Evolutionary conservation across 2,797 vertebrate species (phyloP).

Genomic region (Loriculus beryllinus): DNA sequence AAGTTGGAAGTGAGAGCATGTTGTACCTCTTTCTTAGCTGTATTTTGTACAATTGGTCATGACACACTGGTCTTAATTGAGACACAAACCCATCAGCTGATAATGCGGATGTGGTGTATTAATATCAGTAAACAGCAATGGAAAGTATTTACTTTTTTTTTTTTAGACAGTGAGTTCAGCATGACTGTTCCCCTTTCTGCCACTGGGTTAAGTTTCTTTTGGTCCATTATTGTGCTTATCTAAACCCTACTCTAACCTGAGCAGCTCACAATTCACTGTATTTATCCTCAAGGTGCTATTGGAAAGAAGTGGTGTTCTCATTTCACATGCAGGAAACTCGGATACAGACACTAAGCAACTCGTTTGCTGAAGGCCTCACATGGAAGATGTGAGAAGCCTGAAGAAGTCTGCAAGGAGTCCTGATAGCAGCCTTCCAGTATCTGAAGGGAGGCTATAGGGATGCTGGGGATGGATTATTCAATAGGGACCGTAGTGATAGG

Average conservation of each 20-base stretch:
- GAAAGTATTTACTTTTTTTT: not conserved
- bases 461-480: no score
- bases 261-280: not conserved
- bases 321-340: not conserved
- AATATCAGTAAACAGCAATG: not conserved
- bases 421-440: no score
- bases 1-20: not conserved
- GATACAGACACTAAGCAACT: not conserved
- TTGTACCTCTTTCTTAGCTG: not conserved
- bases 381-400: not conserved
- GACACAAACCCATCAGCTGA: not conserved
- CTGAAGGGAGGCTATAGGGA: no score
- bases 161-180: not conserved
- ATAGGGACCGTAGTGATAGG: no score
- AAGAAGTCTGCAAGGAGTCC: no score
- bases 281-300: not conserved
- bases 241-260: not conserved
- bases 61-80: not conserved
- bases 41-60: not conserved
- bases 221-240: not conserved
- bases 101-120: not conserved
- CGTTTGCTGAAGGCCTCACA: not conserved
- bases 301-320: not conserved
- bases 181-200: not conserved
- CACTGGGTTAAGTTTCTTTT: not conserved